Evolutionary conservation across 2,888 invertebrate species (phyloP).

Genomic region (Drosophila suboccidentalis): DNA sequence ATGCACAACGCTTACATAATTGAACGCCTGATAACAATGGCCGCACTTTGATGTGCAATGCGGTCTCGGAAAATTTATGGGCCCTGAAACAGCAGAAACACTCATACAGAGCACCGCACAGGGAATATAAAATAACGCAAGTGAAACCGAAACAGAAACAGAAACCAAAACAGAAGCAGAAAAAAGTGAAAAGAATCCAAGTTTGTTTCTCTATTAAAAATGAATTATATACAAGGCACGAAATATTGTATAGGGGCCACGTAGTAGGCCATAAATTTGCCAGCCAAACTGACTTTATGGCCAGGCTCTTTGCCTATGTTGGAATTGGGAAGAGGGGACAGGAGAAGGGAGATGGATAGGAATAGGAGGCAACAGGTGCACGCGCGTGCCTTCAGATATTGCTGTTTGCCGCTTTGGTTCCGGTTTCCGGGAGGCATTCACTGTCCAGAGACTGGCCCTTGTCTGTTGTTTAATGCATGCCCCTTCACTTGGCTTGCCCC

Average conservation of each 20-base stretch:
- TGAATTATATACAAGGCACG: conserved; percentile 71
- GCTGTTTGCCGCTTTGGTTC: conserved; percentile 50
- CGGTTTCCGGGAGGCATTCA: conserved; percentile 49
- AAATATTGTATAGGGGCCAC: conserved; percentile 66
- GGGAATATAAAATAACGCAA: conserved; percentile 10
- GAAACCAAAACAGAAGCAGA: background rate
- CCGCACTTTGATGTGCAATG: conserved; percentile 40
- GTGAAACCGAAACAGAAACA: background rate
- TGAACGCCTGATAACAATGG: conserved; percentile 64
- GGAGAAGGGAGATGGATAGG: background rate
- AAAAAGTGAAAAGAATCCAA: conserved; percentile 37
- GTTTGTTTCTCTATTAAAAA: conserved; percentile 76
- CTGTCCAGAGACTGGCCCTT: conserved; percentile 75
- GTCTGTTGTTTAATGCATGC: conserved; percentile 77
- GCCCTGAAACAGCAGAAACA: conserved; percentile 12
- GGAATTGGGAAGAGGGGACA: background rate
- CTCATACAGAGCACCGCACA: background rate
- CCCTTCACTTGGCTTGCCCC: conserved; percentile 61
- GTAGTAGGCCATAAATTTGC: conserved; percentile 75
- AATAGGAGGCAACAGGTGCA: conserved; percentile 69
- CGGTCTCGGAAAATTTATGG: conserved; percentile 53
- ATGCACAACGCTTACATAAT: conserved; percentile 69
- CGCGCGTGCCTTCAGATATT: conserved; percentile 65
- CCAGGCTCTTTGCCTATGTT: conserved; percentile 31
- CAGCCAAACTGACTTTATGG: conserved; percentile 76